phyloP scores from a whole-genome alignment of 2,797 vertebrate genomes.

The Catostomus latipinnis region DNA sequence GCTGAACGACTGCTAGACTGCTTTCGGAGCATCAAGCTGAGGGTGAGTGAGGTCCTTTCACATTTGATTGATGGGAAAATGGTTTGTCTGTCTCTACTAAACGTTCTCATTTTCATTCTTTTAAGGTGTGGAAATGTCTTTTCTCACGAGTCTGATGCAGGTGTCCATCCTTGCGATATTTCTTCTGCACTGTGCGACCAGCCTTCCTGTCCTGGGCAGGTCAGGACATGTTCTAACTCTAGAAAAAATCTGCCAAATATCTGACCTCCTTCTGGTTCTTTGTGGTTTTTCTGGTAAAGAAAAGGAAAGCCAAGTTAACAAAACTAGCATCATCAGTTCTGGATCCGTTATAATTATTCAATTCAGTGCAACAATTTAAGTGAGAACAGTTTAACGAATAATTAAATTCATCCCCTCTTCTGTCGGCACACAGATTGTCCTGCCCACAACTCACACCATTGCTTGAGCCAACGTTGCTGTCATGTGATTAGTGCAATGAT shows the following conservation, averaged over 20 bases:
- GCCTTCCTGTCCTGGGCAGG: constrained; percentile 71
- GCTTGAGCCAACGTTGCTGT: too few relatives aligned
- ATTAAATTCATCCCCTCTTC: too few relatives aligned
- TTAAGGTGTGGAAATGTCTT: constrained; percentile 67
- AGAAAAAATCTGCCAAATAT: neutral
- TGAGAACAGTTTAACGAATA: too few relatives aligned
- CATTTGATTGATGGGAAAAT: neutral
- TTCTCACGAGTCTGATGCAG: constrained; percentile 63
- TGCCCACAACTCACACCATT: too few relatives aligned
- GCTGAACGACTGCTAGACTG: neutral
- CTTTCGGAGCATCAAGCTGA: constrained; percentile 10
- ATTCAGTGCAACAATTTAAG: too few relatives aligned
- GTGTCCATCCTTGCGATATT: constrained; percentile 66
- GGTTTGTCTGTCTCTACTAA: neutral
- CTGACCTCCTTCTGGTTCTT: too few relatives aligned
- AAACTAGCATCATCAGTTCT: too few relatives aligned
- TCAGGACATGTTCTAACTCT: constrained; percentile 39
- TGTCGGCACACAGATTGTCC: too few relatives aligned
- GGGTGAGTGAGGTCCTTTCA: constrained; percentile 24
- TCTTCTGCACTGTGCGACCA: constrained; percentile 64
- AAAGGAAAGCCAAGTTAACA: too few relatives aligned
- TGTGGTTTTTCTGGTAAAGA: too few relatives aligned
- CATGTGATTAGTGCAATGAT: too few relatives aligned
- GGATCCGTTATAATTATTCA: too few relatives aligned
- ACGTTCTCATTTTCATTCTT: constrained; percentile 33